Percentiles rank a stretch among this genome's conserved stretches.
phyloP scores from a whole-genome alignment of 2,888 invertebrate species.

The Dryococelus australis region DNA sequence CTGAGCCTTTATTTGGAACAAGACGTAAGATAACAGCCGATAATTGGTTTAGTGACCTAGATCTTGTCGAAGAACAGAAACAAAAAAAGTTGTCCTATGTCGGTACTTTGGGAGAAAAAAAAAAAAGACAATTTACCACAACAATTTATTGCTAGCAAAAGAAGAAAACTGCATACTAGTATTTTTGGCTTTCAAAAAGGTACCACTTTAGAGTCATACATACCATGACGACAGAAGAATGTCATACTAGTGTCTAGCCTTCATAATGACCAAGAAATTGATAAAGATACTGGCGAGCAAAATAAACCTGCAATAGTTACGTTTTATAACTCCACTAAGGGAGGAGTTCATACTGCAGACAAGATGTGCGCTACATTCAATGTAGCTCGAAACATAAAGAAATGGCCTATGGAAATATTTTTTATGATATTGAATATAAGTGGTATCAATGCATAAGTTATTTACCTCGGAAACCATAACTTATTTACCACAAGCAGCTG shows the following conservation, averaged over 20 bases:
- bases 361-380: conserved; percentile 32
- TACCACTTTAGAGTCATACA: no score
- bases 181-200: no score
- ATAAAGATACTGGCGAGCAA: neutral
- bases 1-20: conserved; percentile 42
- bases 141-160: no score
- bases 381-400: neutral
- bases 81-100: conserved; percentile 38
- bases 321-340: no score
- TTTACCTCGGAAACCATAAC: conserved; percentile 12
- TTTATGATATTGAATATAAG: conserved; percentile 11
- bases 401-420: conserved; percentile 32
- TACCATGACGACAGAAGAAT: no score
- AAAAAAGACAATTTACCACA: neutral
- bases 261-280: conserved; percentile 33
- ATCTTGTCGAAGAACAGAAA: conserved; percentile 34
- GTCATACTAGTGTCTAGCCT: no score
- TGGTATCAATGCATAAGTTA: neutral
- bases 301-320: neutral
- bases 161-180: no score
- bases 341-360: conserved; percentile 33
- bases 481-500: conserved; percentile 43
- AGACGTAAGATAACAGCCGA: conserved; percentile 43
- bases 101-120: conserved; percentile 39
- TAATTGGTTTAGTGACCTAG: conserved; percentile 42